Percentiles rank a stretch among this genome's conserved stretches.
Evolutionary conservation across 1,140 invertebrate genomes (phyloP).

Genomic region (Megathymus violae): DNA sequence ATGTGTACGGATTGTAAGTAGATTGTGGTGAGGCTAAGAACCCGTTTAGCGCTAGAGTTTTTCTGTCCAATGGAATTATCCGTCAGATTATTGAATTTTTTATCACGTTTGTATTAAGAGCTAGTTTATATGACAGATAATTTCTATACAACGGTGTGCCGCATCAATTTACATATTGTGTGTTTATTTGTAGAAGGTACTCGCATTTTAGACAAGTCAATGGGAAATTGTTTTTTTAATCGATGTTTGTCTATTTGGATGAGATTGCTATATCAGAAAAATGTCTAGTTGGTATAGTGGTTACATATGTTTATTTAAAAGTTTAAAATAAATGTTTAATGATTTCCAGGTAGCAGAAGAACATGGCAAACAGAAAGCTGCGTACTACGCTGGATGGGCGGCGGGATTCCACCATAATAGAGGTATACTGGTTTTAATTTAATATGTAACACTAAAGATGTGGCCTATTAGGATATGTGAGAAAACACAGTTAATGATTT

Average conservation of each 20-base stretch:
- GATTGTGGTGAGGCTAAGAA: no score
- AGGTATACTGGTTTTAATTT: no score
- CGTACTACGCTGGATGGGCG: slow-evolving; percentile 80
- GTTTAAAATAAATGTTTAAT: slow-evolving; percentile 1
- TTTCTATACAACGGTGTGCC: no score
- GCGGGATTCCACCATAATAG: slow-evolving; percentile 78
- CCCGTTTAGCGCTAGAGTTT: no score
- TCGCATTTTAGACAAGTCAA: background rate
- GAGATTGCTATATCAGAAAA: background rate
- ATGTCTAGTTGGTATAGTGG: no score
- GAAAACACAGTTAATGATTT: no score
- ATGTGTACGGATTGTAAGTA: no score
- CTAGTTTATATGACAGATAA: background rate
- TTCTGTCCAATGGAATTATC: no score
- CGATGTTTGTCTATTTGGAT: background rate
- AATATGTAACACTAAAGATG: no score
- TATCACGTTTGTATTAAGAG: background rate
- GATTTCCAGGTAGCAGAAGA: slow-evolving; percentile 91
- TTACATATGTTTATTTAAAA: no score
- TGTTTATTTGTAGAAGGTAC: background rate
- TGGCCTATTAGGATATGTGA: no score
- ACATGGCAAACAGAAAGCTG: slow-evolving; percentile 94
- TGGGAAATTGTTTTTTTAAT: background rate
- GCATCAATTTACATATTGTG: background rate
- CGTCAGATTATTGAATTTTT: no score